Evolutionary conservation across 2,797 vertebrate genomes (phyloP), one percentile per base, ranked within the genome.

Genomic region (Tragelaphus oryx): DNA sequence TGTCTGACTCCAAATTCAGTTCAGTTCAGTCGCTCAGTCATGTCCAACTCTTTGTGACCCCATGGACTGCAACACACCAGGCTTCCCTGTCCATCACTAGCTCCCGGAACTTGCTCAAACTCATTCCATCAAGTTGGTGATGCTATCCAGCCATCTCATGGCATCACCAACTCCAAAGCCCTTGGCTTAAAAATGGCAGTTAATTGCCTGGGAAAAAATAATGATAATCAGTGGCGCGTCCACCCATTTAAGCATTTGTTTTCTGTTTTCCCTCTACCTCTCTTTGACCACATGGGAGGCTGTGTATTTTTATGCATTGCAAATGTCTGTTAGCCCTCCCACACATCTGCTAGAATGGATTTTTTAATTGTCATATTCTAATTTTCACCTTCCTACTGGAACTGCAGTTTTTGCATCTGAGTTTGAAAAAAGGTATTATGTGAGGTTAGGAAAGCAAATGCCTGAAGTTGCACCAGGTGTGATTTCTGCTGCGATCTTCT

Each of bases 301-400:
- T 62, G 37, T 59, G 8, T 87, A 75, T 93, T 95, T 96, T 91
- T 91, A 59, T 85, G 74, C 93, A 41, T 68, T 75, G 84, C 55
- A 13, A 81, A 59, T 97, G 87, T 96, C 92, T 96, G 84, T 55
- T 92, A 91, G 84, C 44, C 68, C 94, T 79, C 95, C 96, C 95
- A 93, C 96, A 59, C 82, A 88, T 90, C 78, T 94, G 89, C 6
- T 5, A 82, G 65, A 1, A 0, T 62, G 81, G 78, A 37, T 37
- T 91, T 91, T 92, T 86, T 86, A 79, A 94, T 85, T 93, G 93
- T 96, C 89, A 86, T 85, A 60, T 96, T 96, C 91, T 95, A 90
- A 97, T 97, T 97, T 89, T 96, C 97, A 97, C 97, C 83, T 97
- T 93, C 87, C 91, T 90, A 52, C 86, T 81, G 75, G 80, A 95